Percentiles rank a stretch among this genome's conserved stretches.
phyloP scores from a whole-genome alignment of 1,140 invertebrate genomes.

The Diploscapter pachys region DNA sequence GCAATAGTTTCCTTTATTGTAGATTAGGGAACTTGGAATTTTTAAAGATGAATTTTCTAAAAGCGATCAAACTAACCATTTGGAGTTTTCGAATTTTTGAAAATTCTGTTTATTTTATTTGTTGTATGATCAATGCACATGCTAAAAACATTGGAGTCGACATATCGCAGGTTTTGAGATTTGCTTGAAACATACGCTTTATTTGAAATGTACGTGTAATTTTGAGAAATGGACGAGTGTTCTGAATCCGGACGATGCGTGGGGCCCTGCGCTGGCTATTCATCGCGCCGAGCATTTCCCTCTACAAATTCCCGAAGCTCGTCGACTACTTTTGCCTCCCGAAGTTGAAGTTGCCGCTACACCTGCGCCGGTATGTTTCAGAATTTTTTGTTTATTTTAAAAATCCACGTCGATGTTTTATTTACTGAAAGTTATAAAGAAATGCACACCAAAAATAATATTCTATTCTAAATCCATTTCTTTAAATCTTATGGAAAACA shows the following conservation, averaged over 20 bases:
- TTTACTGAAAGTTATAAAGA: too few species aligned
- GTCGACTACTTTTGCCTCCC: slow-evolving; percentile 42
- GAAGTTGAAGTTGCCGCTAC: slow-evolving; percentile 23
- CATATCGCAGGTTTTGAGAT: too few species aligned
- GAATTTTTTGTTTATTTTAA: slow-evolving; percentile 1
- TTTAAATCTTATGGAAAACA: slow-evolving; percentile 2
- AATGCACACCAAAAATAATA: too few species aligned
- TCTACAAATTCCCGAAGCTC: slow-evolving; percentile 55
- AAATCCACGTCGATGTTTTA: too few species aligned
- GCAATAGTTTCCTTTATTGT: too few species aligned
- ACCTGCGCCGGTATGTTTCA: slow-evolving; percentile 4
- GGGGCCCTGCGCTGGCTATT: slow-evolving; percentile 55
- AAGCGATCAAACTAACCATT: too few species aligned
- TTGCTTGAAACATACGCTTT: too few species aligned
- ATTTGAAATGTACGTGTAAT: not conserved
- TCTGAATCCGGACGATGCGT: slow-evolving; percentile 56
- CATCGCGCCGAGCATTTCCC: slow-evolving; percentile 56
- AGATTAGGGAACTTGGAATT: too few species aligned
- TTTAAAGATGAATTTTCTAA: too few species aligned
- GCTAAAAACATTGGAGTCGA: too few species aligned
- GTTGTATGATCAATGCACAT: not conserved
- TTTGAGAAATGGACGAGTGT: slow-evolving; percentile 45
- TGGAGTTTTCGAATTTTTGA: not conserved
- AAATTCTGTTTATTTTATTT: slow-evolving; percentile 6
- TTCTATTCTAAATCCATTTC: not conserved